phyloP scores from a whole-genome alignment of 2,113 vertebrate species.

The Paralichthys olivaceus region DNA sequence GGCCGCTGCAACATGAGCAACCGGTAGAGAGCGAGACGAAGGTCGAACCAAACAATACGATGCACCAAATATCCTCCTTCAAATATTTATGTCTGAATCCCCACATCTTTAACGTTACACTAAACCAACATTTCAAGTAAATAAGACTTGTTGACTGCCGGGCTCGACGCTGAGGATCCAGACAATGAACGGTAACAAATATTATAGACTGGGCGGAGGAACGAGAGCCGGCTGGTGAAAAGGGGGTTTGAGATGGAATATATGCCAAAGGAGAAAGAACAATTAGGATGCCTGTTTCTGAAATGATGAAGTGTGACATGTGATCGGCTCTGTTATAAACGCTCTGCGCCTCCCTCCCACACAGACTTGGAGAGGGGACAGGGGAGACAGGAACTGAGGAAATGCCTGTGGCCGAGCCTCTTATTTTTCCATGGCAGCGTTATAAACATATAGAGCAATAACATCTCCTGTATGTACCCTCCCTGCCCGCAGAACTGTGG shows the following conservation, averaged over 20 bases:
- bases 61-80: conserved; percentile 16
- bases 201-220: background rate
- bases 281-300: background rate
- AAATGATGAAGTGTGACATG: background rate
- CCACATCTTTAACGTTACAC: conserved; percentile 10
- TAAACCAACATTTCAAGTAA: conserved; percentile 23
- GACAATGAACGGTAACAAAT: conserved; percentile 31
- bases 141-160: background rate
- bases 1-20: too few species aligned
- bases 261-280: background rate
- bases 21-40: background rate
- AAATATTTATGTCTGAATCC: conserved; percentile 33
- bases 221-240: conserved; percentile 4
- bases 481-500: conserved; percentile 57
- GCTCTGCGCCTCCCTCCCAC: background rate
- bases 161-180: conserved; percentile 7
- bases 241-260: background rate
- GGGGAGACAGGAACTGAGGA: conserved; percentile 46
- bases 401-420: conserved; percentile 65
- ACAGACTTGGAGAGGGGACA: conserved; percentile 31
- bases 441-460: conserved; percentile 71
- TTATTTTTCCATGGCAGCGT: conserved; percentile 68
- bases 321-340: background rate
- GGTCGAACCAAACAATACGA: conserved; percentile 35
- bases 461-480: conserved; percentile 56